These are phyloP conservation scores for Heliangelus exortis DNA, from an alignment of 2,797 vertebrate species.

Conservation along the genomic window DNA sequence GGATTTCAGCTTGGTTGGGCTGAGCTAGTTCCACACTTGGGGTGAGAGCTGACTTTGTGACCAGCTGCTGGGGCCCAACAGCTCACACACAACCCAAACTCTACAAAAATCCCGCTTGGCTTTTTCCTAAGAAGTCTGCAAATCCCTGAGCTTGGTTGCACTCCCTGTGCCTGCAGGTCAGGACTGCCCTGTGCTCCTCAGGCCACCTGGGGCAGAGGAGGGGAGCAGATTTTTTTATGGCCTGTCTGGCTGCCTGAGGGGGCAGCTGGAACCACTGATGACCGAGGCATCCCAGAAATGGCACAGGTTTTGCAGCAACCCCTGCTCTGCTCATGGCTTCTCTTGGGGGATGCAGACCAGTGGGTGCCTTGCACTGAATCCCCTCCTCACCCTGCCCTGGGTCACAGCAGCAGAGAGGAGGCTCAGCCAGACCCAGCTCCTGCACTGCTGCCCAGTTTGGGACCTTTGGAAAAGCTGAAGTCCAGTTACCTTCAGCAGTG, in stretches of 20 bases:
- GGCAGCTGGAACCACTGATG: background rate
- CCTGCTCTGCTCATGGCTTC: background rate
- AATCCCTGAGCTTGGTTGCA: background rate
- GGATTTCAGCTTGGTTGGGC: background rate
- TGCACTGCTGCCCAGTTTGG: rapidly evolving
- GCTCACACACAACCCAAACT: rapidly evolving
- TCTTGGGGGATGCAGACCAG: background rate
- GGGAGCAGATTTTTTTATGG: background rate
- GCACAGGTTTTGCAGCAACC: rapidly evolving
- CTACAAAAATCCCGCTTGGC: background rate
- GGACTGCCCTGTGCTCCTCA: rapidly evolving
- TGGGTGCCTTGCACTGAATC: rapidly evolving
- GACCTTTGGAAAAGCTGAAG: background rate
- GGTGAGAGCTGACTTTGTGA: background rate
- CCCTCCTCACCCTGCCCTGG: background rate
- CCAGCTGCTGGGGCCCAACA: background rate
- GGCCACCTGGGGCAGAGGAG: background rate
- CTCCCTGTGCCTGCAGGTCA: background rate
- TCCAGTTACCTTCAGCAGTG: background rate
- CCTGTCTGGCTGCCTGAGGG: background rate
- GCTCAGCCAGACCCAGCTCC: background rate
- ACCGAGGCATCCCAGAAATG: background rate
- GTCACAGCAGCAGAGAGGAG: background rate
- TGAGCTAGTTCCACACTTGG: background rate
- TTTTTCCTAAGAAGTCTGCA: too few species aligned